Evolutionary conservation across 1,140 invertebrate species (phyloP).

Genomic region (Panagrolaimus sp.): DNA sequence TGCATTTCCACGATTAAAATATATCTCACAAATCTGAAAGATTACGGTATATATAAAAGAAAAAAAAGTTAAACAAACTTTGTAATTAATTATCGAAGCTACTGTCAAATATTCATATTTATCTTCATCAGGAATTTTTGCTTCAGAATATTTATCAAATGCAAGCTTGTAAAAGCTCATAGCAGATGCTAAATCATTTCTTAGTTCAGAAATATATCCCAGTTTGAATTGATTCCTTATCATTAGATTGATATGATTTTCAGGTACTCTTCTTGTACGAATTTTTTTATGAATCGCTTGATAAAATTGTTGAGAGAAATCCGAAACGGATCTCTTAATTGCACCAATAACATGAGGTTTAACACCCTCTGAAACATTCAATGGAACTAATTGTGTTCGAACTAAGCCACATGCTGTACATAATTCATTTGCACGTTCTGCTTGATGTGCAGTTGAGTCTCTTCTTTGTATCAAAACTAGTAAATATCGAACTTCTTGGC

Average conservation of each 20-base stretch:
- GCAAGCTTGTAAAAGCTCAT: not conserved
- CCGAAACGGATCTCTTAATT: conserved; percentile 83
- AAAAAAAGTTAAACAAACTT: not conserved
- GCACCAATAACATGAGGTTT: conserved; percentile 50
- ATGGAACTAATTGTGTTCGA: conserved; percentile 77
- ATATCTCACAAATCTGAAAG: conserved; percentile 8
- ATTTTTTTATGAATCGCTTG: conserved; percentile 70
- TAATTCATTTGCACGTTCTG: conserved; percentile 78
- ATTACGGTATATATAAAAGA: not conserved
- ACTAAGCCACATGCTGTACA: conserved; percentile 83
- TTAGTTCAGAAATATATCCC: conserved; percentile 87
- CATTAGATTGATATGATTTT: conserved; percentile 59
- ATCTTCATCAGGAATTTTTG: conserved; percentile 5
- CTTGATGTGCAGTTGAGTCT: conserved; percentile 59
- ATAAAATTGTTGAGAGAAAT: conserved; percentile 85
- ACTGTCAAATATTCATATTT: conserved; percentile 13
- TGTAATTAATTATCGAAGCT: conserved; percentile 2
- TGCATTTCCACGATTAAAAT: conserved; percentile 8
- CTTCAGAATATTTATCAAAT: conserved; percentile 9
- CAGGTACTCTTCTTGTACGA: conserved; percentile 33
- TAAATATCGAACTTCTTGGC: conserved; percentile 30
- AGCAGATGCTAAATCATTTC: conserved; percentile 49
- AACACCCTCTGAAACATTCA: conserved; percentile 81
- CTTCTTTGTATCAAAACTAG: conserved; percentile 38
- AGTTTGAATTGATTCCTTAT: conserved; percentile 94